Evolutionary conservation across 2,888 invertebrate genomes (phyloP).

Genomic region (Entomobrya proxima): DNA sequence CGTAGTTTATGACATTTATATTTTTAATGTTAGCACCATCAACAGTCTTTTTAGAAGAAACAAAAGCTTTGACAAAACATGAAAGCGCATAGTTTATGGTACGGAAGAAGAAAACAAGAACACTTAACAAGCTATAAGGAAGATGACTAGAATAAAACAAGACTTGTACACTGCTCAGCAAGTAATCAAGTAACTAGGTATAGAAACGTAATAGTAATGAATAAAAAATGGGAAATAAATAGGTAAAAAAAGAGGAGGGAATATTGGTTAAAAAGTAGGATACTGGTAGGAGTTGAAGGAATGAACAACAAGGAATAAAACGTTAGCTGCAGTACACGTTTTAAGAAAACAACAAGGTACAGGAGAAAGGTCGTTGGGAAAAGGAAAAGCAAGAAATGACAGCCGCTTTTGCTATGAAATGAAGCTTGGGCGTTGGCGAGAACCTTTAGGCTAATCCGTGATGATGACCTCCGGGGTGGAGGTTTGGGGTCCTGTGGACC

Average conservation of each 20-base stretch:
- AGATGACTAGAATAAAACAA: constrained; percentile 48
- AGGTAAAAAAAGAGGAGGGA: background rate
- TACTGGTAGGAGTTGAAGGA: background rate
- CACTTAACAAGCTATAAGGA: constrained; percentile 22
- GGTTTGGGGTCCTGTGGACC: constrained; percentile 64
- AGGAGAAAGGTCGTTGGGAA: no score
- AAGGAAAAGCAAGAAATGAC: background rate
- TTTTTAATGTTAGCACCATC: constrained; percentile 4
- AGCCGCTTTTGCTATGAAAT: background rate
- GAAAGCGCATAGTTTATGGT: constrained; percentile 5
- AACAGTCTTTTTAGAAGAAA: constrained; percentile 23
- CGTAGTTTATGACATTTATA: background rate
- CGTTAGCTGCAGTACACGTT: background rate
- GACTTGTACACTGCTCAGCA: background rate
- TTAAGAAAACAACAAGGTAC: constrained; percentile 30
- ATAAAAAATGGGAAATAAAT: constrained; percentile 17
- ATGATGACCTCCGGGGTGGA: constrained; percentile 45
- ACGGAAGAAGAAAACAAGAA: background rate
- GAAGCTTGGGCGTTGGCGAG: background rate
- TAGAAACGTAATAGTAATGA: background rate
- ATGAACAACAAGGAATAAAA: background rate
- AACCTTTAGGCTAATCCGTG: constrained; percentile 7
- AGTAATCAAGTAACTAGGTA: background rate
- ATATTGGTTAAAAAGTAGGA: background rate
- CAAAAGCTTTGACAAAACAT: background rate